Evolutionary conservation across 2,797 vertebrate genomes (phyloP).

Genomic region (Scomberomorus guttatus): DNA sequence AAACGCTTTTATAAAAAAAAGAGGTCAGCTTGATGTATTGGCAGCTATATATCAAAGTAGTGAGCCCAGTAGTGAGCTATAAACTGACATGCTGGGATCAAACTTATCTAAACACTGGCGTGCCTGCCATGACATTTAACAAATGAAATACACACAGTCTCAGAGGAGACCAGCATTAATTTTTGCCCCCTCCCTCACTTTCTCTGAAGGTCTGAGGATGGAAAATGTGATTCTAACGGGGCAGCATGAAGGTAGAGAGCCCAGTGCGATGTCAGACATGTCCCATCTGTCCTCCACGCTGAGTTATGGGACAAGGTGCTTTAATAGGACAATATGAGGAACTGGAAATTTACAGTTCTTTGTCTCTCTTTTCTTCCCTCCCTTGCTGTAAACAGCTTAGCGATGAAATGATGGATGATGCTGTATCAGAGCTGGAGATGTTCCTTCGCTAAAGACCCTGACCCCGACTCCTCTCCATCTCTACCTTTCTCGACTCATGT

Average conservation of each 20-base stretch:
- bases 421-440: slow-evolving; percentile 44
- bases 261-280: slow-evolving; percentile 63
- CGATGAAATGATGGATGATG: slow-evolving; percentile 55
- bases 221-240: slow-evolving; percentile 68
- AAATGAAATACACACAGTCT: slow-evolving; percentile 60
- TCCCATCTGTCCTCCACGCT: slow-evolving; percentile 59
- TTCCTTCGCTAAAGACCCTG: slow-evolving; percentile 56
- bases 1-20: slow-evolving; percentile 13
- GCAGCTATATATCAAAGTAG: slow-evolving; percentile 40
- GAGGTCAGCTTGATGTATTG: slow-evolving; percentile 36
- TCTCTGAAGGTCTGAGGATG: slow-evolving; percentile 46
- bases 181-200: slow-evolving; percentile 12
- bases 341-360: slow-evolving; percentile 60
- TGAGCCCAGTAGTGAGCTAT: slow-evolving; percentile 36
- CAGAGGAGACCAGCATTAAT: slow-evolving; percentile 51
- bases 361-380: slow-evolving; percentile 24
- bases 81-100: slow-evolving; percentile 61
- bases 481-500: background rate
- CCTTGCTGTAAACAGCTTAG: slow-evolving; percentile 31
- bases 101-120: slow-evolving; percentile 57
- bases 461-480: slow-evolving; percentile 37
- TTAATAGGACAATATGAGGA: slow-evolving; percentile 56
- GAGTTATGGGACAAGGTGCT: slow-evolving; percentile 65
- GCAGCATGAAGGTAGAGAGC: slow-evolving; percentile 51
- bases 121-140: slow-evolving; percentile 58